phyloP scores from a whole-genome alignment of 1,140 invertebrate species.

The Magallana gigas region DNA sequence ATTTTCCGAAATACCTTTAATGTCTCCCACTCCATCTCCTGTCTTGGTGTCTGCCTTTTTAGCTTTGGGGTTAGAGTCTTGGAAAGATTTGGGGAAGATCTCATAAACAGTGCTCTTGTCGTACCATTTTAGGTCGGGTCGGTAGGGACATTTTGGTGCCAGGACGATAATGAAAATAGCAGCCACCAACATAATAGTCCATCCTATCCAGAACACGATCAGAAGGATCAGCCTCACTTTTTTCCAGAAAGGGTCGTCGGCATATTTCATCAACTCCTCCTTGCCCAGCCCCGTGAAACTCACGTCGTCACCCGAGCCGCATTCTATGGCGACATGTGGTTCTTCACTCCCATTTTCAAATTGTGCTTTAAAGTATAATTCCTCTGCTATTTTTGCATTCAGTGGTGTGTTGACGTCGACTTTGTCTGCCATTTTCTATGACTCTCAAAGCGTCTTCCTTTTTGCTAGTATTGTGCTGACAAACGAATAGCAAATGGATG shows the following conservation, averaged over 20 bases:
- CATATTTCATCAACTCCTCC: slow-evolving; percentile 78
- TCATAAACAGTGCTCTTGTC: slow-evolving; percentile 86
- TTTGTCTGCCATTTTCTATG: slow-evolving; percentile 57
- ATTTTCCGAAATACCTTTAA: slow-evolving; percentile 75
- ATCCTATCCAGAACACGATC: slow-evolving; percentile 78
- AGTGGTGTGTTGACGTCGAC: slow-evolving; percentile 58
- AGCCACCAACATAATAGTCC: slow-evolving; percentile 78
- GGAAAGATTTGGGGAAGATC: slow-evolving; percentile 88
- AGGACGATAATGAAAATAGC: slow-evolving; percentile 79
- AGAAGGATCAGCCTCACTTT: slow-evolving; percentile 77
- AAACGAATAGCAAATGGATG: no score
- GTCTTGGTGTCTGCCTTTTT: slow-evolving; percentile 72
- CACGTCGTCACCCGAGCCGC: slow-evolving; percentile 55
- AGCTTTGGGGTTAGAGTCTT: slow-evolving; percentile 81
- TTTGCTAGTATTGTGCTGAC: no score
- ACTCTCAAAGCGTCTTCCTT: no score
- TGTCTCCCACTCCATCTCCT: slow-evolving; percentile 88
- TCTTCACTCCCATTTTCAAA: slow-evolving; percentile 72
- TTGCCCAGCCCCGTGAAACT: slow-evolving; percentile 75
- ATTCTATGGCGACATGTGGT: slow-evolving; percentile 60
- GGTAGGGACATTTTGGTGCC: slow-evolving; percentile 78
- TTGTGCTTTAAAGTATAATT: slow-evolving; percentile 68
- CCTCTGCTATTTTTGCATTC: slow-evolving; percentile 50
- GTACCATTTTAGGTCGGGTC: slow-evolving; percentile 85
- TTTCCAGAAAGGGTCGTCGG: slow-evolving; percentile 78